Percentiles rank a stretch among this genome's conserved stretches.
Evolutionary conservation across 2,888 invertebrate genomes (phyloP).

Genomic region (Cheilosia impressa): DNA sequence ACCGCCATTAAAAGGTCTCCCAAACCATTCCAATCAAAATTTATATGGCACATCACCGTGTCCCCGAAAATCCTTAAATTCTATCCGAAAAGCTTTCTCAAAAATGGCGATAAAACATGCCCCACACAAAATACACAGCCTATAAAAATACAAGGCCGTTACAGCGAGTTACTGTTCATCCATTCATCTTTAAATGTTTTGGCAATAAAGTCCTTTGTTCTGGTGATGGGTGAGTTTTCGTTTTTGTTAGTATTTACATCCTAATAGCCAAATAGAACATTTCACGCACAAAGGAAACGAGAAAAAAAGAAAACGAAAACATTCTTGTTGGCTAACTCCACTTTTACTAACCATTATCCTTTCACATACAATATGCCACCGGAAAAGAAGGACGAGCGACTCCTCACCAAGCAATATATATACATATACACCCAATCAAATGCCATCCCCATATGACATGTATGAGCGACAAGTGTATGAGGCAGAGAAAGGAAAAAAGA

Average conservation of each 20-base stretch:
- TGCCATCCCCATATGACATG: conserved; percentile 32
- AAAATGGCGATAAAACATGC: not conserved
- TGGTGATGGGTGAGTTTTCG: not conserved
- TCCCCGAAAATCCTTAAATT: not conserved
- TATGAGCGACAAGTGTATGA: conserved; percentile 17
- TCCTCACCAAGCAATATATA: conserved; percentile 40
- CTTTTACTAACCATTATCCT: conserved; percentile 62
- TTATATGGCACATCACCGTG: not conserved
- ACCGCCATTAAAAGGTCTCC: not conserved
- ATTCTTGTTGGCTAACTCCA: conserved; percentile 53
- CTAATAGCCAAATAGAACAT: conserved; percentile 20
- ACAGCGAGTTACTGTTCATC: not conserved
- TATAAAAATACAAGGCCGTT: conserved; percentile 4
- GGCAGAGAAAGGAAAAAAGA: conserved; percentile 1
- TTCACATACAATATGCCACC: conserved; percentile 10
- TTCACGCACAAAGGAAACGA: not conserved
- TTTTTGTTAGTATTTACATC: conserved; percentile 76
- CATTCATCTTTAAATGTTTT: conserved; percentile 33
- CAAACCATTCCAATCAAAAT: not conserved
- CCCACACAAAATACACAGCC: not conserved
- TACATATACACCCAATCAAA: conserved; percentile 23
- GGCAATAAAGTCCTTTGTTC: conserved; percentile 35
- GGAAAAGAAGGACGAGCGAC: conserved; percentile 6
- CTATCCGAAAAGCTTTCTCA: not conserved
- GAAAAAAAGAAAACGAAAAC: not conserved